phyloP scores from a whole-genome alignment of 2,113 vertebrate species.

The Dermatemys mawii region DNA sequence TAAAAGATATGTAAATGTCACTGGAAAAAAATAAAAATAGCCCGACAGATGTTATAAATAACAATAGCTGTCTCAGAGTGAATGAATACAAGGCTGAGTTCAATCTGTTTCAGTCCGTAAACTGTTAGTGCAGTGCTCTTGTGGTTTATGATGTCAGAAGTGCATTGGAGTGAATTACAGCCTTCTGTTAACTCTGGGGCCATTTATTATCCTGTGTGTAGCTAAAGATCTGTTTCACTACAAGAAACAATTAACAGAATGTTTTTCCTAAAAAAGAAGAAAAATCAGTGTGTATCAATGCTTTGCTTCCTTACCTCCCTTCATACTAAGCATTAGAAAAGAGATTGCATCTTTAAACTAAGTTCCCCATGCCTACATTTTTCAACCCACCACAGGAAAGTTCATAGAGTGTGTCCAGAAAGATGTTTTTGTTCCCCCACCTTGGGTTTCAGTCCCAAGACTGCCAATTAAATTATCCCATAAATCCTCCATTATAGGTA shows the following conservation, averaged over 20 bases:
- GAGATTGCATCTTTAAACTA: constrained; percentile 34
- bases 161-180: background rate
- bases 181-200: constrained; percentile 8
- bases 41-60: background rate
- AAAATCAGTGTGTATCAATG: constrained; percentile 16
- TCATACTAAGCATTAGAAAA: background rate
- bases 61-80: background rate
- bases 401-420: constrained; percentile 63
- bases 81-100: background rate
- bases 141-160: background rate
- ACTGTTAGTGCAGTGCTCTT: background rate
- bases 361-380: constrained; percentile 54
- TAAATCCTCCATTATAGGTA: constrained; percentile 87
- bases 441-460: constrained; percentile 77
- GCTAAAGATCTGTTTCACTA: background rate
- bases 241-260: background rate
- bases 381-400: constrained; percentile 51
- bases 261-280: background rate
- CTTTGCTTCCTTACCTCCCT: background rate
- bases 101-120: background rate
- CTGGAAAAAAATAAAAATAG: background rate
- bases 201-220: background rate
- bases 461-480: constrained; percentile 85
- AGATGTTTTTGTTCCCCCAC: constrained; percentile 77
- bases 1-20: background rate